Evolutionary conservation across 2,797 vertebrate genomes (phyloP).

Genomic region (Sebastes itinus): DNA sequence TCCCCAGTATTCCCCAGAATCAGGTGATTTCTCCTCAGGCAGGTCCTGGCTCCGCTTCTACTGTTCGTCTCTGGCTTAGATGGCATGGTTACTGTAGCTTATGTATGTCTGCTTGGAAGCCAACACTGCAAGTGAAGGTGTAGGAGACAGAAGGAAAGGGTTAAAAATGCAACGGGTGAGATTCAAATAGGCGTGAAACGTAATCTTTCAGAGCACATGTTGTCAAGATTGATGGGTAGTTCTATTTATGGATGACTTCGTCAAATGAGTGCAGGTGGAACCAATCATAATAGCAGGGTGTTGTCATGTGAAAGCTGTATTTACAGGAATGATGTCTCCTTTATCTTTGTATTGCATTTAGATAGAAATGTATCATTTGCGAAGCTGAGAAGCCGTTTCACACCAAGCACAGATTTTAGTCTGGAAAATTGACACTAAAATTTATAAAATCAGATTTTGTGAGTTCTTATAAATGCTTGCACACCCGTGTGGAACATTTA

Average conservation of each 20-base stretch:
- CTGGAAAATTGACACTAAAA: too few species aligned
- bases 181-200: slow-evolving; percentile 19
- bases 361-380: background rate
- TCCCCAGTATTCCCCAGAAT: slow-evolving; percentile 42
- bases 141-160: slow-evolving; percentile 30
- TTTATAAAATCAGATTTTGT: too few species aligned
- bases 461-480: too few species aligned
- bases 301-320: slow-evolving; percentile 26
- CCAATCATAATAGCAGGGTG: slow-evolving; percentile 30
- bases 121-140: slow-evolving; percentile 79
- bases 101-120: slow-evolving; percentile 96
- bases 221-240: slow-evolving; percentile 36
- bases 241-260: slow-evolving; percentile 44
- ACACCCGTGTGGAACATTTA: too few species aligned
- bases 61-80: slow-evolving; percentile 78
- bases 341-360: background rate
- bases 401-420: too few species aligned
- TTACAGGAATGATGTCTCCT: background rate
- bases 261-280: slow-evolving; percentile 39
- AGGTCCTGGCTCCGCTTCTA: slow-evolving; percentile 41
- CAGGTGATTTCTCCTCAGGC: slow-evolving; percentile 54
- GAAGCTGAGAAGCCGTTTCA: background rate
- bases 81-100: slow-evolving; percentile 96
- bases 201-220: slow-evolving; percentile 22
- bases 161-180: slow-evolving; percentile 25